These are phyloP conservation scores for Drosophila aff. DNA, from an alignment of 1,140 invertebrate genomes.

Conservation along the genomic window DNA sequence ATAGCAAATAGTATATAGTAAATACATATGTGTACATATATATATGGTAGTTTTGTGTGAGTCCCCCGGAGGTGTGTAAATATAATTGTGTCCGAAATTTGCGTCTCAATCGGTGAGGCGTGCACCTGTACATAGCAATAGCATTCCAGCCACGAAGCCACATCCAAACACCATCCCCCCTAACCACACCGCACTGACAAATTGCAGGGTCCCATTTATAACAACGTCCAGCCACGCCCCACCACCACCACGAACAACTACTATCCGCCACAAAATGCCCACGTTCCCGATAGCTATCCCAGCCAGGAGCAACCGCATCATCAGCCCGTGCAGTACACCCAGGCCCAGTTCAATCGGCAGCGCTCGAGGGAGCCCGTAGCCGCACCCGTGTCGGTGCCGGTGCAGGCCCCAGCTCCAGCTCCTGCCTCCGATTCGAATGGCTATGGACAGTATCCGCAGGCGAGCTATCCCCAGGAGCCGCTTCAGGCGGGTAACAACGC, in stretches of 20 bases:
- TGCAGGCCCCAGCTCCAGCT: constrained; percentile 38
- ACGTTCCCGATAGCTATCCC: constrained; percentile 59
- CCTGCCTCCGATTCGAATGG: constrained; percentile 28
- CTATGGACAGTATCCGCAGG: constrained; percentile 36
- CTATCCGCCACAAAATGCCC: constrained; percentile 45
- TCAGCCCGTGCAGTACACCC: constrained; percentile 74
- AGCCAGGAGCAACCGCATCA: constrained; percentile 34
- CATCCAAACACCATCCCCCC: constrained; percentile 39
- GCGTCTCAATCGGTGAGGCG: constrained; percentile 30
- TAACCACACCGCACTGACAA: constrained; percentile 61
- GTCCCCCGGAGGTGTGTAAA: constrained; percentile 55
- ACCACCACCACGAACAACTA: constrained; percentile 35
- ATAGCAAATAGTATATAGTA: constrained; percentile 3
- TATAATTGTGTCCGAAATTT: constrained; percentile 59
- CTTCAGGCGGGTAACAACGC: constrained; percentile 32
- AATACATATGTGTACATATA: constrained; percentile 20
- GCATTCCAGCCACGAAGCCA: constrained; percentile 12
- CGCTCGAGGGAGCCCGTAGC: constrained; percentile 62
- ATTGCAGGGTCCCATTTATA: constrained; percentile 82
- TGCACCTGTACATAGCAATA: constrained; percentile 29
- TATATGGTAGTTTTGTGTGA: constrained; percentile 30
- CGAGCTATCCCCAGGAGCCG: constrained; percentile 33
- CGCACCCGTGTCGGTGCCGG: constrained; percentile 2
- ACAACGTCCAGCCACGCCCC: constrained; percentile 70
- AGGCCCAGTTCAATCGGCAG: constrained; percentile 78